phyloP scores from a whole-genome alignment of 1,140 invertebrate species.

The Agrilus planipennis region DNA sequence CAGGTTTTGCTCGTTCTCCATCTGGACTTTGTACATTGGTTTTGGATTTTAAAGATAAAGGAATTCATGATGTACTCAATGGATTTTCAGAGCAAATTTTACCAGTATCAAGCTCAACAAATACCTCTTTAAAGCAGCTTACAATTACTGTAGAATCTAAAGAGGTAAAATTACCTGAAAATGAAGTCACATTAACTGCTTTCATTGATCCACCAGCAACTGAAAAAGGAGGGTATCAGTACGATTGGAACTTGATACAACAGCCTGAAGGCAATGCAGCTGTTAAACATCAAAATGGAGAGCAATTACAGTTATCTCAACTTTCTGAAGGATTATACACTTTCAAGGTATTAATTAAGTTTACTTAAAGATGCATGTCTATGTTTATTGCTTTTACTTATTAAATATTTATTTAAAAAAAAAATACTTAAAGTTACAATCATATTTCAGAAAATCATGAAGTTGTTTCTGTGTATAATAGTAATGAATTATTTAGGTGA shows the following conservation, averaged over 20 bases:
- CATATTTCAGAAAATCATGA: no score
- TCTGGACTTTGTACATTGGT: constrained; percentile 34
- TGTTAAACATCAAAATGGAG: constrained; percentile 78
- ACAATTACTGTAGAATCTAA: constrained; percentile 68
- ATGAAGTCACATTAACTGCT: constrained; percentile 65
- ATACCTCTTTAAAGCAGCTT: constrained; percentile 46
- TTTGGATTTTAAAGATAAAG: constrained; percentile 15
- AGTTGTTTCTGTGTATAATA: no score
- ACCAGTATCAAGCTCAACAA: constrained; percentile 16
- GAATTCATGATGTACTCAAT: constrained; percentile 19
- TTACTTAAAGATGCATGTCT: not conserved
- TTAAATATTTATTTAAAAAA: no score
- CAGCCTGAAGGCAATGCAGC: constrained; percentile 71
- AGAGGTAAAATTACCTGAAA: constrained; percentile 58
- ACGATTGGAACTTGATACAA: constrained; percentile 76
- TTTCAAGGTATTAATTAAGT: constrained; percentile 55
- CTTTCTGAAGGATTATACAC: constrained; percentile 76
- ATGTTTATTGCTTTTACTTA: not conserved
- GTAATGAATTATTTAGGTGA: no score
- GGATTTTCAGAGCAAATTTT: constrained; percentile 29
- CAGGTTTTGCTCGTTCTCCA: constrained; percentile 42
- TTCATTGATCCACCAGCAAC: constrained; percentile 58
- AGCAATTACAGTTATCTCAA: constrained; percentile 49
- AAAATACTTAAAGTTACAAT: no score
- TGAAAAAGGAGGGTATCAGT: constrained; percentile 57